Evolutionary conservation across 2,797 vertebrate genomes (phyloP), one percentile per base, ranked within the genome.

Genomic region (Sebastes vulpes): DNA sequence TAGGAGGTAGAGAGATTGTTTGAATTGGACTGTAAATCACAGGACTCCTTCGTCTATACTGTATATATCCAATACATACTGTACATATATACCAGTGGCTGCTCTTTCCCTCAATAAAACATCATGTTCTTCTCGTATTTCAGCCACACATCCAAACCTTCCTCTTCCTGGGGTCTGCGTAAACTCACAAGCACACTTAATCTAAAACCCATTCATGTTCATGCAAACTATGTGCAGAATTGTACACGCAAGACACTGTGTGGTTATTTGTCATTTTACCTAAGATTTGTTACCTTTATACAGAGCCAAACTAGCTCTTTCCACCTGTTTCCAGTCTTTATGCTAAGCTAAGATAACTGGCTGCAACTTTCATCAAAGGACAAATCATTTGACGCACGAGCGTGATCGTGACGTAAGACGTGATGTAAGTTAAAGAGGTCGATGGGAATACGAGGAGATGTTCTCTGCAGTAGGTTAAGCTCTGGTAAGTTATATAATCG

Each of bases 381-480:
- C 48, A 46, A 32, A 6, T 9, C 5, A 1, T 35, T 53, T 1
- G 1, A 65, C 9, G 12, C 76, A 25, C 26, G 0, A 8, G 46
- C 5, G 46, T 68, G 79, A 79, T 25, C n/a, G 48, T 50, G 48
- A 6, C 0, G 3, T 52, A 32, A 69, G 46, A 18, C 21, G 6
- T 9, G 29, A 31, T 31, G 35, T n/a, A 10, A 0, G 26, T 23
- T 9, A 25, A 4, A 0, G n/a, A 10, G 28, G n/a, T 38, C 2
- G 29, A 25, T 28, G 31, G 31, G 4, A 25, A 58, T 7, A 29
- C 20, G 18, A 72, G 59, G 63, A 82, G 64, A 71, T 29, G 81
- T 42, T 35, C 50, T n/a, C 26, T 29, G 65, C 69, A 46, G 72
- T 50, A n/a, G 75, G 72, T 59, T 84, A 82, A 84, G 82, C 84